Conservation (phyloP, 2,888 invertebrate species). For the Acrobasis suavella region DNA sequence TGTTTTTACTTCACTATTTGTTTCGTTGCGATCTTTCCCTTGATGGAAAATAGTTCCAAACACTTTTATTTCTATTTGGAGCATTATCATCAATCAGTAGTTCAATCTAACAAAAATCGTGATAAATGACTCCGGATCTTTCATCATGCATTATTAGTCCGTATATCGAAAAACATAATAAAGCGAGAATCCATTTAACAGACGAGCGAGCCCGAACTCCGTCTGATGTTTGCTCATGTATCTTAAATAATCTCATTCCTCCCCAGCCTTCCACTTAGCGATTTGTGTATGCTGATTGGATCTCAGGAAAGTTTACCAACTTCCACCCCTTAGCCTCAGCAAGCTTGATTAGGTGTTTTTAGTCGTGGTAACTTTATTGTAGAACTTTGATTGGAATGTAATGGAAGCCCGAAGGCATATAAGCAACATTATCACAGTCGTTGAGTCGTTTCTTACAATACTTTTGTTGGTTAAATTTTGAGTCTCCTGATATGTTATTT, state of each 20-base stretch:
- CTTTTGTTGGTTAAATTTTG: constrained; percentile 44
- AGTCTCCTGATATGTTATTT: constrained; percentile 16
- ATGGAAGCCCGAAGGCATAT: constrained; percentile 48
- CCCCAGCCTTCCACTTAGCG: constrained; percentile 50
- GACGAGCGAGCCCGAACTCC: constrained; percentile 27
- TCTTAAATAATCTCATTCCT: constrained; percentile 41
- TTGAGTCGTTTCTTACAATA: constrained; percentile 43
- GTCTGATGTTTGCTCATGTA: constrained; percentile 37
- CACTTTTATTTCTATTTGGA: not conserved
- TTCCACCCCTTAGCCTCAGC: constrained; percentile 34
- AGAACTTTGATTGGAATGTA: constrained; percentile 68
- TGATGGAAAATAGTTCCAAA: not conserved
- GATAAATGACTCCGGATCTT: not conserved
- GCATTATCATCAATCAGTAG: not conserved
- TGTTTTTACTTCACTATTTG: not conserved
- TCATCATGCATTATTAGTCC: constrained; percentile 1
- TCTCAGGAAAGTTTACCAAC: constrained; percentile 46
- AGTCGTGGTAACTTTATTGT: constrained; percentile 58
- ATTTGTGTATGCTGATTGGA: constrained; percentile 63
- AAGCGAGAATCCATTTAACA: constrained; percentile 25
- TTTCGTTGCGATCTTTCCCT: not conserved
- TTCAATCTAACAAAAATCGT: not conserved
- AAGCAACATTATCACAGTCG: constrained; percentile 53
- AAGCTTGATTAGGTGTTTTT: constrained; percentile 60
- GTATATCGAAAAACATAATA: constrained; percentile 17